These are phyloP conservation scores for Planococcus citri DNA, from an alignment of 1,140 invertebrate genomes.

Conservation along the genomic window DNA sequence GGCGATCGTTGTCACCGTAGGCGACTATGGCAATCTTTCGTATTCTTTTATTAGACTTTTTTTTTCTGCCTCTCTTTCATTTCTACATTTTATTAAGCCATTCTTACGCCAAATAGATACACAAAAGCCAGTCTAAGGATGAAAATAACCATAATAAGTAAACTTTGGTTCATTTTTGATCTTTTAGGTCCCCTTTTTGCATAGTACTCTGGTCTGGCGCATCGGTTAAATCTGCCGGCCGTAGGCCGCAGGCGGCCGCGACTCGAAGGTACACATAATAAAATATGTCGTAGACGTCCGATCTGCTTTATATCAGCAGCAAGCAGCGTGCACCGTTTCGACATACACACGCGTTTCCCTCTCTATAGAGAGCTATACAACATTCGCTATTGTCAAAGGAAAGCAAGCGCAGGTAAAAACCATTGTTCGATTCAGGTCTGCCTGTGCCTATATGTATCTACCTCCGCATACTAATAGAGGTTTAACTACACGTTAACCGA, in stretches of 20 bases:
- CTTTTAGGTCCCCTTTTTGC: background rate
- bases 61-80: too few relatives aligned
- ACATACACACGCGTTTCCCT: background rate
- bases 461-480: constrained; percentile 16
- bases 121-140: background rate
- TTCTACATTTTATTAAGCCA: background rate
- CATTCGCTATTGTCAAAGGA: background rate
- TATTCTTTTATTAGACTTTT: background rate
- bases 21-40: background rate
- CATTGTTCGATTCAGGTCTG: constrained; percentile 10
- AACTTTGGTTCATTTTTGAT: constrained; percentile 13
- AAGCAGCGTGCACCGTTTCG: background rate
- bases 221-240: background rate
- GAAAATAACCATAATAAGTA: constrained; percentile 12
- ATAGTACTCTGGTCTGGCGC: too few relatives aligned
- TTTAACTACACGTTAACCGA: constrained; percentile 12
- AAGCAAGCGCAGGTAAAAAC: background rate
- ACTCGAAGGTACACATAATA: background rate
- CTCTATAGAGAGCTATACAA: too few relatives aligned
- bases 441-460: too few relatives aligned
- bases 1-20: background rate
- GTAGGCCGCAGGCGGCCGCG: background rate
- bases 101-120: background rate
- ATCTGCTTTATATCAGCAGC: constrained; percentile 4
- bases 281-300: constrained; percentile 19